Evolutionary conservation across 2,797 vertebrate genomes (phyloP).

Genomic region (Myotis findleyi): DNA sequence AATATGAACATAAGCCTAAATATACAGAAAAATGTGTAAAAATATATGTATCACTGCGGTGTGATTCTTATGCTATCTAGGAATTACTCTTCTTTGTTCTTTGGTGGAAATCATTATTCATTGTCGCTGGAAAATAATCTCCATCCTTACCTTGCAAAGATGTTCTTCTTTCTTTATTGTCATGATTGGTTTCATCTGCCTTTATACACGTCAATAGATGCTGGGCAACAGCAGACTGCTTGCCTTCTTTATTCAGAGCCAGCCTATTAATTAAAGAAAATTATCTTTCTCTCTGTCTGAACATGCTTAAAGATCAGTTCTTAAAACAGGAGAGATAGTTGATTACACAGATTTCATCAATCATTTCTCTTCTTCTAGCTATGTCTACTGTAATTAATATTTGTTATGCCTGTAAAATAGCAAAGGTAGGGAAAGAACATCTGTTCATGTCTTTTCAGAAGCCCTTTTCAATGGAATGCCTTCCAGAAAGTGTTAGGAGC

Average conservation of each 20-base stretch:
- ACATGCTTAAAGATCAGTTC: neutral
- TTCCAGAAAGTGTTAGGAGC: neutral
- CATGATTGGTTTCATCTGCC: neutral
- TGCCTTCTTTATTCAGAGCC: neutral
- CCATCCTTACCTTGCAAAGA: neutral
- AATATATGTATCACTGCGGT: neutral
- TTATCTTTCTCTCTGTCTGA: neutral
- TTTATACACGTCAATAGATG: neutral
- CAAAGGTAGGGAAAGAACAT: neutral
- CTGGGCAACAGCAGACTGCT: neutral
- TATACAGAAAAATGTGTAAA: neutral
- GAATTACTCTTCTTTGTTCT: neutral
- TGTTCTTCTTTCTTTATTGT: neutral
- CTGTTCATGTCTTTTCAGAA: neutral
- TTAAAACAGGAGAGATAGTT: neutral
- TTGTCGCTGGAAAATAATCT: neutral
- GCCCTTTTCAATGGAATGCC: neutral
- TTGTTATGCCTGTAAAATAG: neutral
- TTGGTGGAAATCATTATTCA: neutral
- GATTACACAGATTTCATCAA: neutral
- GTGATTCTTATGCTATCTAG: constrained; percentile 21
- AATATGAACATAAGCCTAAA: neutral
- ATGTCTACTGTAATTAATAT: neutral
- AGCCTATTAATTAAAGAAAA: neutral
- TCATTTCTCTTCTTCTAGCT: constrained; percentile 4